Evolutionary conservation across 1,140 invertebrate species (phyloP).

Genomic region (Sminthurides bifidus): DNA sequence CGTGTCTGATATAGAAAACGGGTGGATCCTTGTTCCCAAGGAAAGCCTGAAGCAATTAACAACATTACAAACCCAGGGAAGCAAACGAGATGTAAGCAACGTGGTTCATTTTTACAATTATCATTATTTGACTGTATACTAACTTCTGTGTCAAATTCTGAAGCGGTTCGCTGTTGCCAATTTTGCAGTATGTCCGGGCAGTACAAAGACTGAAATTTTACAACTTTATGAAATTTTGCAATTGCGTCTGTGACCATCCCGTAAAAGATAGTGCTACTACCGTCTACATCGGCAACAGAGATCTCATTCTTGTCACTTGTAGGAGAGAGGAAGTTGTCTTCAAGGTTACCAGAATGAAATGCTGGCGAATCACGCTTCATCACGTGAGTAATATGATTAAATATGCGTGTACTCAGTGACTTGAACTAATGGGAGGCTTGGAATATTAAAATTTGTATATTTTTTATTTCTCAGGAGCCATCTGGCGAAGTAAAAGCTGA

Average conservation of each 20-base stretch:
- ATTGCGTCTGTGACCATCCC: slow-evolving; percentile 67
- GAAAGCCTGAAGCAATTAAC: slow-evolving; percentile 57
- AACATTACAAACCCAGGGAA: slow-evolving; percentile 56
- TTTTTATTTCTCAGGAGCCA: slow-evolving; percentile 7
- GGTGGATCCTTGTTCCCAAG: slow-evolving; percentile 64
- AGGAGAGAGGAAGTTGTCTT: slow-evolving; percentile 61
- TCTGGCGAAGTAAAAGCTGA: slow-evolving; percentile 41
- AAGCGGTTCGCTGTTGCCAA: too few relatives aligned
- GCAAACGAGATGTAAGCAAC: slow-evolving; percentile 61
- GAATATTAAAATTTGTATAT: neutral
- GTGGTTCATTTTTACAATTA: neutral
- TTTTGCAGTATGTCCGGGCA: slow-evolving; percentile 68
- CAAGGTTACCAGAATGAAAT: slow-evolving; percentile 87
- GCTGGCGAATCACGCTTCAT: slow-evolving; percentile 84
- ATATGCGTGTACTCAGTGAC: neutral
- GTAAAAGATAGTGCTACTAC: slow-evolving; percentile 48
- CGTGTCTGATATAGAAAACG: slow-evolving; percentile 67
- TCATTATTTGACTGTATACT: slow-evolving; percentile 8
- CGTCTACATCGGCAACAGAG: slow-evolving; percentile 62
- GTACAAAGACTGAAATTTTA: slow-evolving; percentile 73
- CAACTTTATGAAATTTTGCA: slow-evolving; percentile 70
- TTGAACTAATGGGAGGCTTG: neutral
- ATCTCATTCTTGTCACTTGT: slow-evolving; percentile 54
- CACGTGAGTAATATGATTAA: slow-evolving; percentile 45
- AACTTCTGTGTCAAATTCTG: too few relatives aligned